These are phyloP conservation scores for Xanthorhoe designata DNA, from an alignment of 2,888 invertebrate species.

Conservation along the genomic window DNA sequence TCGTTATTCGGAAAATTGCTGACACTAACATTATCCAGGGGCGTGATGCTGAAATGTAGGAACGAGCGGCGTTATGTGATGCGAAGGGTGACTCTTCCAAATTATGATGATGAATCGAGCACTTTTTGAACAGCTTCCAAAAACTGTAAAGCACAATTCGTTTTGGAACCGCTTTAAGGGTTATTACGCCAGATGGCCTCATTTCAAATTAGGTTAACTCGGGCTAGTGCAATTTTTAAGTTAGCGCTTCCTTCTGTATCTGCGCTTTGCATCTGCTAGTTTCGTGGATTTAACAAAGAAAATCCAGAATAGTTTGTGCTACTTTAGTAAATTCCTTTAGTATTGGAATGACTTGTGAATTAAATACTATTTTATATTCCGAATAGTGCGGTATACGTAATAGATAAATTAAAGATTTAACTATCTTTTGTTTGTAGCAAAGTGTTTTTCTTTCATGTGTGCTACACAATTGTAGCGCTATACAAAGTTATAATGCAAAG, in stretches of 20 bases:
- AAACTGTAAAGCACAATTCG: constrained; percentile 16
- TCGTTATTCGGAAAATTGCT: constrained; percentile 13
- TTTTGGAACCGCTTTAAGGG: constrained; percentile 27
- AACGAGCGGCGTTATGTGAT: constrained; percentile 7
- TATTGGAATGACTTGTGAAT: too few species aligned
- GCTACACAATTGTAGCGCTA: background rate
- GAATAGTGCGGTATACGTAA: background rate
- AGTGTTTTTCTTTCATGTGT: too few species aligned
- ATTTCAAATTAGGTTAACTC: constrained; percentile 42
- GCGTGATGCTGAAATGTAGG: constrained; percentile 5
- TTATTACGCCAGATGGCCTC: constrained; percentile 40
- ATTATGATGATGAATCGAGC: constrained; percentile 37
- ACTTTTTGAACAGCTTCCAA: constrained; percentile 21
- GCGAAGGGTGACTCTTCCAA: constrained; percentile 7
- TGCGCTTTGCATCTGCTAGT: constrained; percentile 33
- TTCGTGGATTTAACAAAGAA: constrained; percentile 23
- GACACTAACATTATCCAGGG: background rate
- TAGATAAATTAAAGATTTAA: background rate
- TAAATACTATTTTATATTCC: background rate
- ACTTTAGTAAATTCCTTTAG: constrained; percentile 6
- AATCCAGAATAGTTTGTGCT: constrained; percentile 12
- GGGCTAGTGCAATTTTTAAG: constrained; percentile 39
- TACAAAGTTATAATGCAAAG: background rate
- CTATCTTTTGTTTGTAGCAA: too few species aligned
- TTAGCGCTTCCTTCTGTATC: constrained; percentile 32